Conservation (phyloP, 1,140 invertebrate species). For the Meloidogyne floridensis region DNA sequence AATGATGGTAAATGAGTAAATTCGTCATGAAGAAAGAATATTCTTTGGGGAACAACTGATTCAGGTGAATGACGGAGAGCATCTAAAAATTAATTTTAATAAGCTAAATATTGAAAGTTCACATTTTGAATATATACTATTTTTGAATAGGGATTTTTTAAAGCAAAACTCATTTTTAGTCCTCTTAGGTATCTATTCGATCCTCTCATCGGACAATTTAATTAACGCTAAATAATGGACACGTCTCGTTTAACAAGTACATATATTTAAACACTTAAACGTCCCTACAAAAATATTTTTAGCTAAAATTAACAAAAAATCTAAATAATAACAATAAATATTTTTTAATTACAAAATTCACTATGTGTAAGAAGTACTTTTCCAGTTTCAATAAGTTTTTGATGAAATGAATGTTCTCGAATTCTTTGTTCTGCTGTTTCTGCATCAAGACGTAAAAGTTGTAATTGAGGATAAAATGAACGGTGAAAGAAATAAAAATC, state of each 20-base stretch:
- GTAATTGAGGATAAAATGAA: conserved; percentile 93
- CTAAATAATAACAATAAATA: no score
- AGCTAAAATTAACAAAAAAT: no score
- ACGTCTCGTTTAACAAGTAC: no score
- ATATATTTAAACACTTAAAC: no score
- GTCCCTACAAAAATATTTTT: no score
- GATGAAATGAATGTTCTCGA: conserved; percentile 83
- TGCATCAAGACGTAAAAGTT: conserved; percentile 88
- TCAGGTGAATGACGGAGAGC: conserved; percentile 12
- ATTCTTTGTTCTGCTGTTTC: conserved; percentile 82
- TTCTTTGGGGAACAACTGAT: conserved; percentile 77
- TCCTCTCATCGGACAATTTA: no score
- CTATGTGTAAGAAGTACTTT: conserved; percentile 74
- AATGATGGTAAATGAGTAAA: conserved; percentile 97
- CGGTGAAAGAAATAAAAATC: conserved; percentile 99
- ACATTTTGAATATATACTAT: no score
- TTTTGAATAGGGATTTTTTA: no score
- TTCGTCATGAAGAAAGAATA: conserved; percentile 98
- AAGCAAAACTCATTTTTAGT: no score
- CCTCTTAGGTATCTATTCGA: no score
- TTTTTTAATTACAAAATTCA: conserved; percentile 67
- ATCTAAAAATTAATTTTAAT: conserved; percentile 33
- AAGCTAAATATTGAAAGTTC: not conserved
- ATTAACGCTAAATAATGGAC: no score
- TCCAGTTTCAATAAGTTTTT: conserved; percentile 95